These are phyloP conservation scores for Coregonus sp. DNA, from an alignment of 2,797 vertebrate genomes.

Conservation along the genomic window DNA sequence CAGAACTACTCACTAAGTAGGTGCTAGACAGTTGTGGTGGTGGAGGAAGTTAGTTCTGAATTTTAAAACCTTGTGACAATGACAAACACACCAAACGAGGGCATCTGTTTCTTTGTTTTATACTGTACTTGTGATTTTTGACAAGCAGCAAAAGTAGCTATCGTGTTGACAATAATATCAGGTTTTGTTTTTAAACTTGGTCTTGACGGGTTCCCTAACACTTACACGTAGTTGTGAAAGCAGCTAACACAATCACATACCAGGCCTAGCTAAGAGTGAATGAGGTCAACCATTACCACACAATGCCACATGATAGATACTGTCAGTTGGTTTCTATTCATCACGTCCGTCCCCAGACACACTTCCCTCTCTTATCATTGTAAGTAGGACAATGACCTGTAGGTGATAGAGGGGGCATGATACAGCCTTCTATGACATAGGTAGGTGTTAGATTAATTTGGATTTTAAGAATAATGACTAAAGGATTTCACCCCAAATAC, in stretches of 20 bases:
- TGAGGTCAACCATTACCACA: conserved; percentile 4
- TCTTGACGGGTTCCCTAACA: neutral
- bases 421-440: neutral
- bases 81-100: no score
- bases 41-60: no score
- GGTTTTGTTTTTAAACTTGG: no score
- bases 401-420: neutral
- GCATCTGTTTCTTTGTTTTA: no score
- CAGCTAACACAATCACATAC: neutral
- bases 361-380: conserved; percentile 17
- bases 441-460: no score
- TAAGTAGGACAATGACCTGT: conserved; percentile 28
- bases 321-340: conserved; percentile 15
- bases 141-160: no score
- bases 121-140: no score
- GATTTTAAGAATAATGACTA: no score
- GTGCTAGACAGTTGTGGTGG: no score
- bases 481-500: no score
- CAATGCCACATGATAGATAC: conserved; percentile 33
- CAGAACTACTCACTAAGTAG: neutral
- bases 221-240: neutral
- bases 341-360: neutral
- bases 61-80: no score
- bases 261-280: neutral
- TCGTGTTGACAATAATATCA: no score